Evolutionary conservation across 2,113 vertebrate genomes (phyloP), one percentile per base, ranked within the genome.

Genomic region (Archilochus colubris): DNA sequence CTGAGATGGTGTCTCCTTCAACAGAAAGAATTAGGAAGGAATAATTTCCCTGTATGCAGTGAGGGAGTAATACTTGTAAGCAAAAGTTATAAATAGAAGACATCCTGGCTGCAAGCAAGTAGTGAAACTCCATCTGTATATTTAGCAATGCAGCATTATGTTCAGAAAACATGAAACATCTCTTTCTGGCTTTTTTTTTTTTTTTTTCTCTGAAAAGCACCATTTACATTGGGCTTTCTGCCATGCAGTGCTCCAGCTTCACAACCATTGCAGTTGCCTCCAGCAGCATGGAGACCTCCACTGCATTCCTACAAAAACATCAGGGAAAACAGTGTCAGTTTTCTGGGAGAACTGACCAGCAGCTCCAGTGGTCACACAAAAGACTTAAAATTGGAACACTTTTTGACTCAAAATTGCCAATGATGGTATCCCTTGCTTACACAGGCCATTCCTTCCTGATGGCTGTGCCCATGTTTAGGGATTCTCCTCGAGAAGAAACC

Each of bases 371-470:
- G 10, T 22, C 17, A 55, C 57, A 15, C 16, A 44, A n/a, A 51
- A 48, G 36, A 19, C 31, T 53, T 46, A 55, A 33, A 53, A 55
- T 59, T 2, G 0, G 23, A 66, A 7, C 9, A 3, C 2, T 73
- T 48, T 40, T 36, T 14, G 40, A 10, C 18, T 74, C 21, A 14
- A 4, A 82, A 68, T 27, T 51, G 6, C 7, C 8, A 14, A 10
- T n/a, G n/a, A 0, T 1, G 5, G 12, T 62, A 36, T 62, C 59
- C 64, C 0, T 0, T 1, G 0, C 12, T 55, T 30, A 15, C 15
- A 12, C 46, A 48, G 59, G 36, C 36, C 1, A 0, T 15, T 33
- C 43, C 18, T 75, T 19, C 19, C 31, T 51, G 36, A 38, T 82
- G 48, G 16, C 63, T 27, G 18, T 80, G 40, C 25, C 51, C 0